Evolutionary conservation across 2,888 invertebrate species (phyloP).

Genomic region (Sarcophaga carnaria): DNA sequence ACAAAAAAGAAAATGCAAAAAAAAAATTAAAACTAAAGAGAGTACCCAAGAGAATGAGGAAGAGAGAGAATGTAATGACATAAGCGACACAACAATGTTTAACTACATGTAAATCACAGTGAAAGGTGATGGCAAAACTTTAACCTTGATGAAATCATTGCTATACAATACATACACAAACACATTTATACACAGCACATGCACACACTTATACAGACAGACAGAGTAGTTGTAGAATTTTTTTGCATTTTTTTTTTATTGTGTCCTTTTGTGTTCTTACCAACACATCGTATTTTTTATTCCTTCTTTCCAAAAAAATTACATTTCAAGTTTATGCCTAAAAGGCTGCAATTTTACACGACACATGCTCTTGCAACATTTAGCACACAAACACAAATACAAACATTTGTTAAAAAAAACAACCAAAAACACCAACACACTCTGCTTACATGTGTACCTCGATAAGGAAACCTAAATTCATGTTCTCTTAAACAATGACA

Average conservation of each 20-base stretch:
- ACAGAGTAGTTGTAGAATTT: neutral
- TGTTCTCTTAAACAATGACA: neutral
- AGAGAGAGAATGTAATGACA: no score
- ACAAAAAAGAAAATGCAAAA: neutral
- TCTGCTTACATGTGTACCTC: neutral
- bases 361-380: slow-evolving; percentile 19
- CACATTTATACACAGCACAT: neutral
- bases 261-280: slow-evolving; percentile 35
- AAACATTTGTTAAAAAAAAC: no score
- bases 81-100: slow-evolving; percentile 14
- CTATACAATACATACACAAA: neutral
- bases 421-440: no score
- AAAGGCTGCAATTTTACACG: slow-evolving; percentile 53
- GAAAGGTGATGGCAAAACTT: slow-evolving; percentile 30
- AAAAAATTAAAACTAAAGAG: no score
- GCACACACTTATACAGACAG: neutral
- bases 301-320: neutral
- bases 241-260: slow-evolving; percentile 38
- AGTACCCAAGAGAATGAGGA: no score
- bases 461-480: neutral
- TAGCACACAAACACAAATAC: no score
- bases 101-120: slow-evolving; percentile 50
- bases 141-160: slow-evolving; percentile 46
- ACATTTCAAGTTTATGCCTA: slow-evolving; percentile 64
- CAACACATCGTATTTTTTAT: neutral